Evolutionary conservation across 2,797 vertebrate species (phyloP).

Genomic region (Aphelocoma californica): DNA sequence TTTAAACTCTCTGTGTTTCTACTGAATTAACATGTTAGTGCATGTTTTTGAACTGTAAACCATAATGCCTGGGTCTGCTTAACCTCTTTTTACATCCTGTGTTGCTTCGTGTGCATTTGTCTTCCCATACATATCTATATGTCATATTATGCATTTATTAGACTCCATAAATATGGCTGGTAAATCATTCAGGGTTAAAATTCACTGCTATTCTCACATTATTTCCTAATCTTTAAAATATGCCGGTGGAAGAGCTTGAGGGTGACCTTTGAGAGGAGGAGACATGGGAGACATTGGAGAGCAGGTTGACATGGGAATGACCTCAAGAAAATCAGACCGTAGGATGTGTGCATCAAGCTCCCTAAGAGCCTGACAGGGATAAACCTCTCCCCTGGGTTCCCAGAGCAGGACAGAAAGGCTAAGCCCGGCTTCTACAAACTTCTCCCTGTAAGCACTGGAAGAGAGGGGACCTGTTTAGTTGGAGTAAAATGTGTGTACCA

Average conservation of each 20-base stretch:
- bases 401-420: background rate
- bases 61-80: background rate
- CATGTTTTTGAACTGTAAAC: background rate
- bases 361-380: background rate
- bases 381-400: background rate
- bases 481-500: background rate
- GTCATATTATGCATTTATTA: background rate
- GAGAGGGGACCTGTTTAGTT: background rate
- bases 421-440: background rate
- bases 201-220: background rate
- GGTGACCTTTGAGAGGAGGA: too few species aligned
- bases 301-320: constrained; percentile 20
- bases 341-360: background rate
- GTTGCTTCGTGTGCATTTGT: background rate
- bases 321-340: background rate
- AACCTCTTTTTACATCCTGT: background rate
- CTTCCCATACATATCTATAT: background rate
- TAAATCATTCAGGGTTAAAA: constrained; percentile 23
- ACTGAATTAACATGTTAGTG: background rate
- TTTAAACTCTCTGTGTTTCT: background rate
- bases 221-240: constrained; percentile 59
- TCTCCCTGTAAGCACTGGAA: background rate
- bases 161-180: background rate
- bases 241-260: constrained; percentile 16
- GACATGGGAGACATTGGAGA: too few species aligned